Percentiles rank a stretch among this genome's conserved stretches.
These are phyloP conservation scores for Diaphora mendica DNA, from an alignment of 2,888 invertebrate species.

Conservation along the genomic window DNA sequence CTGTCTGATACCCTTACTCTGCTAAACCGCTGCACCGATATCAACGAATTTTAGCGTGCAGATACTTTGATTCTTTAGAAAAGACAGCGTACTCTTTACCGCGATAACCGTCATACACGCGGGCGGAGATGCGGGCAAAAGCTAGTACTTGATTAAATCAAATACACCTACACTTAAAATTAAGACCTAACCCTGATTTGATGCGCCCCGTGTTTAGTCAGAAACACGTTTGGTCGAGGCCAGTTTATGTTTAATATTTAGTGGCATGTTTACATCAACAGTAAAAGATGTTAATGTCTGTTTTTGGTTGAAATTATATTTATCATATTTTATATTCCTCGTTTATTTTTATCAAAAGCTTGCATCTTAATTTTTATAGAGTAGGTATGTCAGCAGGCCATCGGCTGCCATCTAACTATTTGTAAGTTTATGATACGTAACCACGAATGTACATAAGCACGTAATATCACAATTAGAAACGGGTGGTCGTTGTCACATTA, in stretches of 20 bases:
- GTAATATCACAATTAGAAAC: conserved; percentile 48
- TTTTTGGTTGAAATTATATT: neutral
- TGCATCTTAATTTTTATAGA: neutral
- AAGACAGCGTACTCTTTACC: too few species aligned
- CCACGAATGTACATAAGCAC: conserved; percentile 26
- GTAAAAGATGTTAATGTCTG: neutral
- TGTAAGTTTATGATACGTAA: conserved; percentile 1
- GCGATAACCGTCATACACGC: too few species aligned
- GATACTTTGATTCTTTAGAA: too few species aligned
- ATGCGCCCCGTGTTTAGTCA: conserved; percentile 12
- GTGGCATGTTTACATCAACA: neutral
- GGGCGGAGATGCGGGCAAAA: too few species aligned
- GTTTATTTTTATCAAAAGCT: neutral
- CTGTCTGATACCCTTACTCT: too few species aligned
- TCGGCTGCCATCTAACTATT: neutral
- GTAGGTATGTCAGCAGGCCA: neutral
- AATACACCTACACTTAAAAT: neutral
- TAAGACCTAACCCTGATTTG: conserved; percentile 15
- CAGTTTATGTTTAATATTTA: neutral
- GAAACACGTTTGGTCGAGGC: conserved; percentile 12
- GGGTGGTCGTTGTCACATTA: conserved; percentile 39
- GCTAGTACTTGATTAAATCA: neutral
- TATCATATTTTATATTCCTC: neutral
- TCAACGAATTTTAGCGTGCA: neutral
- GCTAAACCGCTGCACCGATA: too few species aligned